Evolutionary conservation across 2,888 invertebrate genomes (phyloP).

Genomic region (Cataglyphis livida): DNA sequence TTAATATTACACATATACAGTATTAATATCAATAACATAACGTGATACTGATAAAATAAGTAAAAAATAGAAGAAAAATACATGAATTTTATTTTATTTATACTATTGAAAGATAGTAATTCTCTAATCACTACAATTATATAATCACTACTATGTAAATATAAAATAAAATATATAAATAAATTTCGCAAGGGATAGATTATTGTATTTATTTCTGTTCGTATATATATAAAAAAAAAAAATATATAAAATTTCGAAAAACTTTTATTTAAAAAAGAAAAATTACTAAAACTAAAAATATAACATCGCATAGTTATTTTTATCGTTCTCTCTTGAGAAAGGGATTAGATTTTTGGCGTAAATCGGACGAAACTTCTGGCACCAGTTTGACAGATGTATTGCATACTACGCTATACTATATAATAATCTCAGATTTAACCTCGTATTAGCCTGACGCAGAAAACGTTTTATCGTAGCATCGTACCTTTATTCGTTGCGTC

Average conservation of each 20-base stretch:
- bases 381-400: constrained; percentile 24
- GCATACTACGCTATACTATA: constrained; percentile 23
- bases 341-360: not conserved
- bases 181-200: not conserved
- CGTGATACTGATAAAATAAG: not conserved
- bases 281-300: not conserved
- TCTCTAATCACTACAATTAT: not conserved
- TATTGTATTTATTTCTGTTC: constrained; percentile 14
- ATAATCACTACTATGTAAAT: not conserved
- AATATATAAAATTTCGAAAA: not conserved
- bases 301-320: not conserved
- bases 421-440: not conserved
- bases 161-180: not conserved
- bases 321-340: too few species aligned
- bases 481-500: constrained; percentile 91
- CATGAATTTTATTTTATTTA: not conserved
- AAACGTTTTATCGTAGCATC: not conserved
- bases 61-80: not conserved
- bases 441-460: not conserved
- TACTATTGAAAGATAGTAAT: not conserved
- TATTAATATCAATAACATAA: not conserved
- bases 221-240: not conserved
- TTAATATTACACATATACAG: not conserved
- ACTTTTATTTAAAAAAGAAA: not conserved
- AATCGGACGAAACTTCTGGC: not conserved